A percentile compares a stretch with the other conserved stretches of the same genome.
These are phyloP conservation scores for Dicyrtomina minuta DNA, from an alignment of 2,888 invertebrate genomes.

Conservation along the genomic window DNA sequence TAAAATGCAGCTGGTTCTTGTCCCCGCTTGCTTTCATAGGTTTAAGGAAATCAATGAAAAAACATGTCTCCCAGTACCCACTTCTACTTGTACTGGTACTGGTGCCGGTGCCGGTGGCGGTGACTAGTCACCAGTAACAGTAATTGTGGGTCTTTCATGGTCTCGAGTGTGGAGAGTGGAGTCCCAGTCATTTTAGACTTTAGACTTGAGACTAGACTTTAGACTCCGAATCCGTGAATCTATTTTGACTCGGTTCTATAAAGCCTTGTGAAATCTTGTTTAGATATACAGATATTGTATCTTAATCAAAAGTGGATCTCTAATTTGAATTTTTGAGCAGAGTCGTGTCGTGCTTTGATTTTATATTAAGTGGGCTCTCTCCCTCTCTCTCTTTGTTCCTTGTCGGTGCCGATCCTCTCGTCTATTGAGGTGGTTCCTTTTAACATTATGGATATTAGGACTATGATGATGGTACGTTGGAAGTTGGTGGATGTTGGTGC, in stretches of 20 bases:
- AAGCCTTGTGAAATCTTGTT: constrained; percentile 8
- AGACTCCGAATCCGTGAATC: too few relatives aligned
- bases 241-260: background rate
- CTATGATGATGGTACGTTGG: too few relatives aligned
- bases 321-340: constrained; percentile 16
- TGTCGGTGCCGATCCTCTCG: background rate
- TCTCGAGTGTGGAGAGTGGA: too few relatives aligned
- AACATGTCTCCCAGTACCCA: constrained; percentile 14
- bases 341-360: constrained; percentile 14
- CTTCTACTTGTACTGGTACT: background rate
- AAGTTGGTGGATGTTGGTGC: too few relatives aligned
- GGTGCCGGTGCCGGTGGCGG: background rate
- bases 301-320: constrained; percentile 13
- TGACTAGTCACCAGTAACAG: too few relatives aligned
- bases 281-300: constrained; percentile 19
- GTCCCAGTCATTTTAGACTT: too few relatives aligned
- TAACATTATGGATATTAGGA: too few relatives aligned
- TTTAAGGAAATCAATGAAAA: constrained; percentile 20
- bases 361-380: constrained; percentile 6
- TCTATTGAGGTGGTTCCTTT: background rate
- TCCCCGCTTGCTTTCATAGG: constrained; percentile 16
- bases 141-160: too few relatives aligned
- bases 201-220: too few relatives aligned
- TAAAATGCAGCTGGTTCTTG: constrained; percentile 15
- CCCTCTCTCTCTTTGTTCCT: too few relatives aligned